These are phyloP conservation scores for Ochlodes sylvanus DNA, from an alignment of 2,888 invertebrate genomes.

Conservation along the genomic window DNA sequence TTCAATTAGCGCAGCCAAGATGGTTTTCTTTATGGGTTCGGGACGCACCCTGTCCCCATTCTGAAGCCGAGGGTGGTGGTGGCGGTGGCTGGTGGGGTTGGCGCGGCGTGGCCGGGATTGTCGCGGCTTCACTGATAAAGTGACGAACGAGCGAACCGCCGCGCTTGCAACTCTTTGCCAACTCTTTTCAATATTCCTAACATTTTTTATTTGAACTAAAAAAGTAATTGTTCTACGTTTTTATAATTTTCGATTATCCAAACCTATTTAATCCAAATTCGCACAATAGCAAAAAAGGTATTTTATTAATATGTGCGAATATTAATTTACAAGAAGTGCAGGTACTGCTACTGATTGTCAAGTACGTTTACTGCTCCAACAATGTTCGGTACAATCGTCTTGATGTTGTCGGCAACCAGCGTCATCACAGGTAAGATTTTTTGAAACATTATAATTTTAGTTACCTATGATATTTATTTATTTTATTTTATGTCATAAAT, in stretches of 20 bases:
- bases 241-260: too few species aligned
- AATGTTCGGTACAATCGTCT: constrained; percentile 5
- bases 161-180: constrained; percentile 41
- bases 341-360: neutral
- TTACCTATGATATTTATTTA: too few species aligned
- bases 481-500: too few species aligned
- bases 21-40: constrained; percentile 78
- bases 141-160: constrained; percentile 57
- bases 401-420: constrained; percentile 11
- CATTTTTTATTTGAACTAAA: neutral
- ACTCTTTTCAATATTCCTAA: constrained; percentile 31
- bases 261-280: too few species aligned
- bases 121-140: constrained; percentile 58
- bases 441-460: neutral
- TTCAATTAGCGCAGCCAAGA: constrained; percentile 77
- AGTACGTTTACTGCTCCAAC: neutral
- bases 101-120: constrained; percentile 21
- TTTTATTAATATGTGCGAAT: constrained; percentile 12
- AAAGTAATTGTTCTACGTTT: neutral
- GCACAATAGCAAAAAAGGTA: neutral
- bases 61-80: constrained; percentile 70
- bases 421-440: constrained; percentile 27
- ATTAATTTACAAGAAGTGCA: constrained; percentile 12
- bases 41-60: constrained; percentile 82
- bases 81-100: constrained; percentile 29